phyloP scores from a whole-genome alignment of 53 echinoderm and acorn worm genomes.

The Zoroaster sp. region DNA sequence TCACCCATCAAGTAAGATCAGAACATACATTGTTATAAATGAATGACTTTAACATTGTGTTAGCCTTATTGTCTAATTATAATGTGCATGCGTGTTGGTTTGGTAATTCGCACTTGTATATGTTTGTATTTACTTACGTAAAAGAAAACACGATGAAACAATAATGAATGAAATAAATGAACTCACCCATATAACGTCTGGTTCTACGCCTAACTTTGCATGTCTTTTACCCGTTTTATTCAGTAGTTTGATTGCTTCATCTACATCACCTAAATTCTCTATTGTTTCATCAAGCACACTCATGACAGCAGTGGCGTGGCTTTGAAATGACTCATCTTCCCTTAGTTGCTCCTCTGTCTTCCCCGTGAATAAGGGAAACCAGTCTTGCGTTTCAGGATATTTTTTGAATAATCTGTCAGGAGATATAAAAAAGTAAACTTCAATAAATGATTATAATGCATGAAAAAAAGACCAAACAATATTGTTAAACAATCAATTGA shows the following conservation, averaged over 20 bases:
- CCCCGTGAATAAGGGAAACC: constrained; percentile 81
- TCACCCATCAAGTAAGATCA: too few relatives aligned
- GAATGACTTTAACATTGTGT: too few relatives aligned
- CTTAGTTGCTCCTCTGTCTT: constrained; percentile 87
- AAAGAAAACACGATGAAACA: too few relatives aligned
- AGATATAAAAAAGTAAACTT: neutral
- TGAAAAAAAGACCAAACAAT: too few relatives aligned
- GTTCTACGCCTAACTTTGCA: constrained; percentile 69
- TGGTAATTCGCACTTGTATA: too few relatives aligned
- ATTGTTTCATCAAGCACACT: constrained; percentile 90
- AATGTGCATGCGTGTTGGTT: too few relatives aligned
- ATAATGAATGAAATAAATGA: too few relatives aligned
- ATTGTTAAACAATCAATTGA: too few relatives aligned
- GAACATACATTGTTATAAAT: too few relatives aligned
- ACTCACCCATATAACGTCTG: constrained; percentile 80
- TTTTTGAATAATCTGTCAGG: constrained; percentile 76
- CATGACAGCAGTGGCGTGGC: constrained; percentile 77
- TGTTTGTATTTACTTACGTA: too few relatives aligned
- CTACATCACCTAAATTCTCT: constrained; percentile 84
- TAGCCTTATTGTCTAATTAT: too few relatives aligned
- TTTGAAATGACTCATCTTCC: constrained; percentile 74
- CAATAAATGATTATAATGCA: too few relatives aligned
- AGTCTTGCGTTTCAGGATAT: constrained; percentile 83
- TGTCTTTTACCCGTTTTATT: constrained; percentile 80
- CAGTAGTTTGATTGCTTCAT: constrained; percentile 71